phyloP scores from a whole-genome alignment of 2,113 vertebrate genomes.

The Stigmatopora argus region DNA sequence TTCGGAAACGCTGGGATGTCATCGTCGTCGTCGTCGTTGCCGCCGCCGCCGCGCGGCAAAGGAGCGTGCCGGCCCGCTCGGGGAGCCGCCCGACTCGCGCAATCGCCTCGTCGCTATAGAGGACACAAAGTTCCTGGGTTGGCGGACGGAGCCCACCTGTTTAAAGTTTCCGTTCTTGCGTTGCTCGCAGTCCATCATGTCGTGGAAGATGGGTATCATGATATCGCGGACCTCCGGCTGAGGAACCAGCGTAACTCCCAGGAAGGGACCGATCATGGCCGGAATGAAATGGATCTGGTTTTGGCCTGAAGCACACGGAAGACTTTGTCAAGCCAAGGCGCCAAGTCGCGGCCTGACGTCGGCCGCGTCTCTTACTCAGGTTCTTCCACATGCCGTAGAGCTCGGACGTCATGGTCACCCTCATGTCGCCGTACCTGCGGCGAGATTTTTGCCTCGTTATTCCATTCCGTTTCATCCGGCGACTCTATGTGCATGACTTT shows the following conservation, averaged over 20 bases:
- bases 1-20: too few relatives aligned
- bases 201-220: conserved; percentile 99
- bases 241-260: conserved; percentile 93
- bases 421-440: conserved; percentile 64
- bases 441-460: neutral
- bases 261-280: conserved; percentile 95
- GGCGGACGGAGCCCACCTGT: conserved; percentile 69
- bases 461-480: too few relatives aligned
- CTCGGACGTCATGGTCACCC: conserved; percentile 66
- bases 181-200: conserved; percentile 99
- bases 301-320: conserved; percentile 73
- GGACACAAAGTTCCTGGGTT: too few relatives aligned
- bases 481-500: neutral
- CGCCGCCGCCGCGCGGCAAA: too few relatives aligned
- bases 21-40: too few relatives aligned
- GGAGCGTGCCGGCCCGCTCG: too few relatives aligned
- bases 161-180: conserved; percentile 97
- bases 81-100: too few relatives aligned
- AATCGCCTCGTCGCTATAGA: too few relatives aligned
- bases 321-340: neutral
- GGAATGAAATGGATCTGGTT: conserved; percentile 98
- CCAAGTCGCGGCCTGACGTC: neutral
- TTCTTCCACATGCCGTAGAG: conserved; percentile 69
- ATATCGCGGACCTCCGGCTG: conserved; percentile 93
- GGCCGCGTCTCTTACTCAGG: conserved; percentile 39